Base-by-base conservation (phyloP, 2,888 invertebrate species). In the Cheilosia variabilis region DNA sequence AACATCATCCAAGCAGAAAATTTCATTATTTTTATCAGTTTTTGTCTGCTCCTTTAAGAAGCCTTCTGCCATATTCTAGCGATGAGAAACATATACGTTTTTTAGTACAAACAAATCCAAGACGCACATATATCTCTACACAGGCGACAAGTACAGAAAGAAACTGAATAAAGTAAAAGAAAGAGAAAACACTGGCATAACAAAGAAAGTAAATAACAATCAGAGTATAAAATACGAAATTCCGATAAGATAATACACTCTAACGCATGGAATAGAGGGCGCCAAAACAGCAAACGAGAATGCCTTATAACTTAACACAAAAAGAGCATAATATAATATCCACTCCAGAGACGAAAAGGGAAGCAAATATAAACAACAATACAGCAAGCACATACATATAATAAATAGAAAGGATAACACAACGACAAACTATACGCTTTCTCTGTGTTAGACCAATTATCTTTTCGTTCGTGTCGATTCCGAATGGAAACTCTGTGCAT, bases 21-120 rank as follows among this genome's bases (percentile, higher is more conserved):
- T 80, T 73, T 80, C 27, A 80, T 75, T 80, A 68, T 73, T 68
- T 73, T 53, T 55, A 50, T 73, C 68, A 50, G 43, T 60, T 75
- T 78, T 72, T 65, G 58, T 58, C 41, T 53, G 37, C 41, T 72
- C 37, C 52, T 79, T 79, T 10, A 34, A 50, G 52, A 31, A 45
- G 45, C 45, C 22, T 53, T 60, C 66, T 34, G 43, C 65, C 72
- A 47, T 41, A 24, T 55, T 45, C 52, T 24, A 15, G 60, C 31
- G n/a, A 52, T 7, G 9, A 9, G 3, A 60, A 71, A 22, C 15
- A 58, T 13, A 43, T 10, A 66, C 15, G 31, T 60, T 31, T 52
- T 43, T 53, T 9, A 63, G 17, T 24, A 41, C 19, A 19, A 10
- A 43, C 27, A 41, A 50, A 65, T 22, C 37, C 65, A 52, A 34